Evolutionary conservation across 2,113 vertebrate species (phyloP).

Genomic region (Crotalus horridus): DNA sequence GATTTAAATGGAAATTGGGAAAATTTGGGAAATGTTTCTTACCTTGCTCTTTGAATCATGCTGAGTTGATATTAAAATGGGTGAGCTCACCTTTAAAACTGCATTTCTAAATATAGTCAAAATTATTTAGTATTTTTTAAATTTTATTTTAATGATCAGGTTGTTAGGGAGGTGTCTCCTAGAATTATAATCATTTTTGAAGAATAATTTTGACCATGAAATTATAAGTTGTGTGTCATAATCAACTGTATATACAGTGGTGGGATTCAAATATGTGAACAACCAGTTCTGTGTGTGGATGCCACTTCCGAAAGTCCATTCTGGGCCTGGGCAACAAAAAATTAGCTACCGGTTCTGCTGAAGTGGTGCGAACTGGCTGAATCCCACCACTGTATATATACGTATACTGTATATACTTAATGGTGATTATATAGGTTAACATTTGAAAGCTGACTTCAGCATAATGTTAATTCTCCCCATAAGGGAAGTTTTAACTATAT

Average conservation of each 20-base stretch:
- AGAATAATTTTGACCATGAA: not conserved
- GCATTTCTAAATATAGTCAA: not conserved
- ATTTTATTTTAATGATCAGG: slow-evolving; percentile 10
- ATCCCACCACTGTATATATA: not conserved
- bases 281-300: too few species aligned
- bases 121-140: not conserved
- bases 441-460: not conserved
- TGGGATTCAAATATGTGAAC: too few species aligned
- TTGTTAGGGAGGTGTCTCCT: not conserved
- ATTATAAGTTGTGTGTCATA: not conserved
- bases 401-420: not conserved
- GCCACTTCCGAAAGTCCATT: too few species aligned
- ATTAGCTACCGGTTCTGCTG: too few species aligned
- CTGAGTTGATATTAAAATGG: not conserved
- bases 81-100: not conserved
- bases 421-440: slow-evolving; percentile 6
- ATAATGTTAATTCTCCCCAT: not conserved
- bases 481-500: not conserved
- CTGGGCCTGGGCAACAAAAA: too few species aligned
- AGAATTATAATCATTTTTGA: not conserved
- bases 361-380: too few species aligned
- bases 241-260: not conserved
- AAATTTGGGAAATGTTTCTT: not conserved
- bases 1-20: not conserved
- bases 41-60: not conserved